Percentiles rank a stretch among this genome's conserved stretches.
These are phyloP conservation scores for Ephestia elutella DNA, from an alignment of 1,140 invertebrate species.

Conservation along the genomic window DNA sequence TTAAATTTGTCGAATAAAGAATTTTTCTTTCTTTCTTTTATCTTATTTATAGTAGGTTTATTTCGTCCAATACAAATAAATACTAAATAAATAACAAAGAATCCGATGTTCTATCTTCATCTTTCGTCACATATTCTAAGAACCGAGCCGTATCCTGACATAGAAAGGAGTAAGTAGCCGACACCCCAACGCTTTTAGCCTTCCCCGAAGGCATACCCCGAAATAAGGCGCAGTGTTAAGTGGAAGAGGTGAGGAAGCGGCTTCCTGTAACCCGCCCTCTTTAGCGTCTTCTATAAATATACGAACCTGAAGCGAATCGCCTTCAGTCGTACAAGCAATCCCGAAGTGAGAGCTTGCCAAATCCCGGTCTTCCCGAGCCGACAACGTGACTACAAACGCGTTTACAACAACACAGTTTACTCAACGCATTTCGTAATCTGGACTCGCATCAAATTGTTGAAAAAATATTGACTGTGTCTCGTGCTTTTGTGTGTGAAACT, in stretches of 20 bases:
- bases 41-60: no score
- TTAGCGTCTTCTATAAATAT: conserved; percentile 61
- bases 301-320: conserved; percentile 35
- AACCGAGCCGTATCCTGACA: neutral
- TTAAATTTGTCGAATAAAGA: no score
- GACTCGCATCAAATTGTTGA: conserved; percentile 11
- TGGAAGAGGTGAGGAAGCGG: conserved; percentile 51
- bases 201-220: conserved; percentile 61
- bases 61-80: no score
- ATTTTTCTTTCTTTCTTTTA: no score
- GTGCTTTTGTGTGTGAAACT: conserved; percentile 26
- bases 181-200: conserved; percentile 34
- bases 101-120: no score
- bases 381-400: conserved; percentile 50
- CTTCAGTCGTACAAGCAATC: conserved; percentile 65
- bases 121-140: neutral
- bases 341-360: conserved; percentile 52
- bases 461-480: conserved; percentile 17
- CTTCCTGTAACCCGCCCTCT: conserved; percentile 61
- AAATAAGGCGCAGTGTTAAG: conserved; percentile 57
- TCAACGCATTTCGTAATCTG: conserved; percentile 37
- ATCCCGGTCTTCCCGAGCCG: conserved; percentile 31
- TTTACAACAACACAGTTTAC: conserved; percentile 25
- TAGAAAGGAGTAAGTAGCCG: conserved; percentile 12
- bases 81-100: no score